These are phyloP conservation scores for Orchesella cincta DNA, from an alignment of 1,140 invertebrate genomes.

Conservation along the genomic window DNA sequence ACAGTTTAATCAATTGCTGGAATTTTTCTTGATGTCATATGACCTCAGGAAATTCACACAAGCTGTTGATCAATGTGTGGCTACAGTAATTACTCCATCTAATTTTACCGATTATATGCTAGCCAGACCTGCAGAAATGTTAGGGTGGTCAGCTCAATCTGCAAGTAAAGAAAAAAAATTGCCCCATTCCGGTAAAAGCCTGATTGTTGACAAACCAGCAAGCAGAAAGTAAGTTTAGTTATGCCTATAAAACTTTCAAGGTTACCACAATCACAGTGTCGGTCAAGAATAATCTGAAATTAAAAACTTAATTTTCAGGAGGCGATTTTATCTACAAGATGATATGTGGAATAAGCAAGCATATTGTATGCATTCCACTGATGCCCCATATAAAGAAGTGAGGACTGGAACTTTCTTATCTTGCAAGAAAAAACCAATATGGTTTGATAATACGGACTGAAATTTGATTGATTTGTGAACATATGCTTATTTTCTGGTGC, in stretches of 20 bases:
- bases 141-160: neutral
- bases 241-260: slow-evolving; percentile 3
- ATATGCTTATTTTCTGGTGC: too few species aligned
- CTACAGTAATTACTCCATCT: neutral
- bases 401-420: slow-evolving; percentile 16
- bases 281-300: slow-evolving; percentile 22
- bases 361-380: slow-evolving; percentile 18
- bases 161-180: slow-evolving; percentile 21
- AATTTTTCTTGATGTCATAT: neutral
- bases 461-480: too few species aligned
- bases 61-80: slow-evolving; percentile 26
- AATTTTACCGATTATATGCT: too few species aligned
- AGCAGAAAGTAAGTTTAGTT: slow-evolving; percentile 24
- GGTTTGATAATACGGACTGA: slow-evolving; percentile 32
- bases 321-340: slow-evolving; percentile 32
- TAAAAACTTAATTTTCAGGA: slow-evolving; percentile 24
- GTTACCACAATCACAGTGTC: neutral
- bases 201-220: neutral
- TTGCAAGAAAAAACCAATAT: slow-evolving; percentile 23
- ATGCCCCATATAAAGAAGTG: slow-evolving; percentile 19
- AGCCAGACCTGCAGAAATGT: slow-evolving; percentile 15
- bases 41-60: slow-evolving; percentile 18
- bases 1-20: slow-evolving; percentile 17
- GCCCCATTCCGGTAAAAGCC: neutral
- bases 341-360: slow-evolving; percentile 31